Evolutionary conservation across 2,888 invertebrate genomes (phyloP).

Genomic region (Diachrysia chrysitis): DNA sequence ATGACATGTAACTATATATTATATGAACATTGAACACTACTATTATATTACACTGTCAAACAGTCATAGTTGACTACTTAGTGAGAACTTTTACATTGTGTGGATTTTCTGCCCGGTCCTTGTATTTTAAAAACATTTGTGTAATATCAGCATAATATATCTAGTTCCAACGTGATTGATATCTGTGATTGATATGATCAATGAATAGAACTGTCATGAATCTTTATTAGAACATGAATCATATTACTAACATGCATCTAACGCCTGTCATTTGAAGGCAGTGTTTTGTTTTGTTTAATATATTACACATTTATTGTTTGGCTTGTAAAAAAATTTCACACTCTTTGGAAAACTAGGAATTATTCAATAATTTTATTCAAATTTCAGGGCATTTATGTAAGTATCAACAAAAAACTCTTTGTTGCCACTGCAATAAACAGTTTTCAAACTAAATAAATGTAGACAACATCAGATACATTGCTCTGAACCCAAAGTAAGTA

Average conservation of each 20-base stretch:
- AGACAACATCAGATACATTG: no score
- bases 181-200: slow-evolving; percentile 6
- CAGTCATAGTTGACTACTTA: neutral
- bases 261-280: slow-evolving; percentile 4
- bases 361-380: no score
- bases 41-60: neutral
- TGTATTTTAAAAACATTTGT: neutral
- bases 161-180: slow-evolving; percentile 1
- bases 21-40: neutral
- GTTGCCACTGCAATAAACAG: no score
- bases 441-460: no score
- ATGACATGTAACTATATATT: neutral
- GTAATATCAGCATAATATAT: neutral
- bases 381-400: no score
- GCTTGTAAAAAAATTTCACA: no score
- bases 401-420: no score
- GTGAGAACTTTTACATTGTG: neutral
- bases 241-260: neutral
- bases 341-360: no score
- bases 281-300: neutral
- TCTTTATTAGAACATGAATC: slow-evolving; percentile 2
- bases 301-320: neutral
- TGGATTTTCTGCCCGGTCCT: neutral
- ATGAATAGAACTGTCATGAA: slow-evolving; percentile 7
- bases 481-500: no score